Evolutionary conservation across 2,888 invertebrate genomes (phyloP).

Genomic region (Orthonychiurus folsomi): DNA sequence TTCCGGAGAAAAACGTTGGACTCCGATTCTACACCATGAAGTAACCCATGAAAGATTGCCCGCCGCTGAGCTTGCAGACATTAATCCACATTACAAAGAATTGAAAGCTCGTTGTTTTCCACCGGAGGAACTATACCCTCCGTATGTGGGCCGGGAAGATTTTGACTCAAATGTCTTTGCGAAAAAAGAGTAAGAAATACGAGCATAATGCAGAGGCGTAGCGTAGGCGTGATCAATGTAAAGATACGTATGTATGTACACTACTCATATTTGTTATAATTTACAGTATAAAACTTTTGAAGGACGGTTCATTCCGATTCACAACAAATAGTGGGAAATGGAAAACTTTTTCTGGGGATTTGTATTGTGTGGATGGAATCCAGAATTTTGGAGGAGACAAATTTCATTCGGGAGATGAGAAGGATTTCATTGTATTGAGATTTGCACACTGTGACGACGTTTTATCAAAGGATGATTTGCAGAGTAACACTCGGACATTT

Average conservation of each 20-base stretch:
- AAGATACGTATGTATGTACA: too few relatives aligned
- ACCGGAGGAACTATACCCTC: too few relatives aligned
- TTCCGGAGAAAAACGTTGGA: too few relatives aligned
- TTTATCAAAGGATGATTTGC: too few relatives aligned
- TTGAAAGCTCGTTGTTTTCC: too few relatives aligned
- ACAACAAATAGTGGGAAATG: not conserved
- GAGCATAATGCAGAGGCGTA: too few relatives aligned
- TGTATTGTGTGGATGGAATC: not conserved
- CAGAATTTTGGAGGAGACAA: not conserved
- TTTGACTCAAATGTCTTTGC: not conserved
- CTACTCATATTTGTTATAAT: not conserved
- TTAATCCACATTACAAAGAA: too few relatives aligned
- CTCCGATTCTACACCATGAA: too few relatives aligned
- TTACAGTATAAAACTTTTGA: not conserved
- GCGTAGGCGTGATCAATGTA: too few relatives aligned
- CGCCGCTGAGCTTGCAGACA: too few relatives aligned
- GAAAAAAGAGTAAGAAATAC: slow-evolving; percentile 1
- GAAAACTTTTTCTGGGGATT: not conserved
- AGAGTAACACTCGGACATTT: too few relatives aligned
- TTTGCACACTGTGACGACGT: not conserved
- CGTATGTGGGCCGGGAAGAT: not conserved
- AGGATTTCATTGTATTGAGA: not conserved
- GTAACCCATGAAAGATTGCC: too few relatives aligned
- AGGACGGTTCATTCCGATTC: not conserved
- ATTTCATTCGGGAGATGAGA: not conserved